phyloP scores from a whole-genome alignment of 2,113 vertebrate species.

The Probosciger aterrimus region DNA sequence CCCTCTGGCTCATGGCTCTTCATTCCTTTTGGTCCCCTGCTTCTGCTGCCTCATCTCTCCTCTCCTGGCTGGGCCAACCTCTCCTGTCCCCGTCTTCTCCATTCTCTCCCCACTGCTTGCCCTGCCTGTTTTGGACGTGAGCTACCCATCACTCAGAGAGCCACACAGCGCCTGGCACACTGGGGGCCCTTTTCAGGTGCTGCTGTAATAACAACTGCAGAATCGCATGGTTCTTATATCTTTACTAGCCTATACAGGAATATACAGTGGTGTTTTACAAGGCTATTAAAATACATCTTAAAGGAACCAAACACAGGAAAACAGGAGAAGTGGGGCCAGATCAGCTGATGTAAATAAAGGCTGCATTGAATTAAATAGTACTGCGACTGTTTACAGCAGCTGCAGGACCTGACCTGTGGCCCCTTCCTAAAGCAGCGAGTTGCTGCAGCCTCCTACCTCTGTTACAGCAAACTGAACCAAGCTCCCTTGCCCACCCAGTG shows the following conservation, averaged over 20 bases:
- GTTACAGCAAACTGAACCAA: fast-evolving
- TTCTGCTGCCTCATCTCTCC: neutral
- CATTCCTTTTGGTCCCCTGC: fast-evolving
- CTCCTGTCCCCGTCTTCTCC: neutral
- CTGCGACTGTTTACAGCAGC: conserved; percentile 38
- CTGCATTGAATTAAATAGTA: conserved; percentile 42
- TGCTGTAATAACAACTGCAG: neutral
- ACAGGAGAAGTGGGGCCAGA: conserved; percentile 35
- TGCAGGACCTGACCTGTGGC: conserved; percentile 24
- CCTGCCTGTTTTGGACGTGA: neutral
- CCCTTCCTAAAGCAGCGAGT: neutral
- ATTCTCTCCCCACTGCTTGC: neutral
- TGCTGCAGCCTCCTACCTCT: neutral
- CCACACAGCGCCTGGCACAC: neutral
- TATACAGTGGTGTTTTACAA: conserved; percentile 56
- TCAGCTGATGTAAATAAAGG: conserved; percentile 61
- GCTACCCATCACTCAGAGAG: neutral
- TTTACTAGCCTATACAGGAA: conserved; percentile 43
- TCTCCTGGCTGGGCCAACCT: neutral
- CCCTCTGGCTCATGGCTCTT: fast-evolving
- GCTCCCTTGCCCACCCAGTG: neutral
- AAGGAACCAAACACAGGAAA: conserved; percentile 48
- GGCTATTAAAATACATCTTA: conserved; percentile 54
- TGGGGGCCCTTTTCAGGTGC: neutral
- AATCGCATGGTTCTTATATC: neutral